Evolutionary conservation across 2,888 invertebrate species (phyloP), one percentile per base, ranked within the genome.

Genomic region (Hemicrepidius hirtus): DNA sequence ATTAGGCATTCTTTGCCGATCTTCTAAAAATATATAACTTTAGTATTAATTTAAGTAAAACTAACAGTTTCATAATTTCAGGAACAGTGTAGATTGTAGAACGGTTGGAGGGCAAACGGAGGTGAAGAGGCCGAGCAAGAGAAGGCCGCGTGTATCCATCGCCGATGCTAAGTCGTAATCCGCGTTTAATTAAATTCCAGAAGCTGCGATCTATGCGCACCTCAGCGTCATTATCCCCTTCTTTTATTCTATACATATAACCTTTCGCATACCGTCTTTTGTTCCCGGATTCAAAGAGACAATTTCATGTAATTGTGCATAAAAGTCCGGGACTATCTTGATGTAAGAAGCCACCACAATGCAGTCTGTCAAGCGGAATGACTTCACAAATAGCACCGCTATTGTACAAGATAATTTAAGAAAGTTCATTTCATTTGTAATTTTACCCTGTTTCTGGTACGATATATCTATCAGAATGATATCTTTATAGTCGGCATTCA

Each of bases 181-280:
- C 84, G 80, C 78, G 82, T 85, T 86, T 86, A 86, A 86, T 86
- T 85, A 86, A 86, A 86, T 86, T 86, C 86, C 86, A 80, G 82
- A 77, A 81, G 81, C 80, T 78, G 81, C 80, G 82, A 80, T 79
- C 80, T 79, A 77, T 77, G 80, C 80, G 81, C 83, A 83, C 83
- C 83, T 83, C 83, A 79, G 78, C 81, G 81, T 84, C 85, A 85
- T 85, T 85, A 85, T 85, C 85, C 82, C 81, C 82, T 83, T 84
- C 85, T 85, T 85, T 85, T 86, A 85, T 85, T 85, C 86, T 83
- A 75, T 72, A 85, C 84, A 85, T 85, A 85, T 85, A 86, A 86
- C 85, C 84, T 85, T 86, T 84, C 85, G 84, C 85, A 85, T 85
- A 84, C 85, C 85, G 81, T 73, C 75, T 82, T 84, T 84, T 84